Percentiles rank a stretch among this genome's conserved stretches.
phyloP scores from a whole-genome alignment of 2,888 invertebrate species.

The Perizoma flavofasciatum region DNA sequence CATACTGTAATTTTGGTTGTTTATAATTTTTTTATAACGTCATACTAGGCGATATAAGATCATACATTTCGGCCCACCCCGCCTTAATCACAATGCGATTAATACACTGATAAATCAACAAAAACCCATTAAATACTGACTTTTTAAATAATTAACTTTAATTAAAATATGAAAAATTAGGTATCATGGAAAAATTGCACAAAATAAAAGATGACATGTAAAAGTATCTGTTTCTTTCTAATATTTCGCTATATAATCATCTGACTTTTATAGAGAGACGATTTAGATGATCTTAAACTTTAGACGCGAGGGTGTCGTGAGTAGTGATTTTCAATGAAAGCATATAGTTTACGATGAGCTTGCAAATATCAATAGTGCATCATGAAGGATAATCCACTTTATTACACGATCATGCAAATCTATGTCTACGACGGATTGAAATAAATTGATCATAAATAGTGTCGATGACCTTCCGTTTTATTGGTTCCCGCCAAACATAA shows the following conservation, averaged over 20 bases:
- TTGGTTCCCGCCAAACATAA: conserved; percentile 40
- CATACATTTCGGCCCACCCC: too few species aligned
- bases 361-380: conserved; percentile 67
- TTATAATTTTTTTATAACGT: too few species aligned
- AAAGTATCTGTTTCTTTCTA: not conserved
- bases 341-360: conserved; percentile 61
- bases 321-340: conserved; percentile 53
- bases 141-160: too few species aligned
- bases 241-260: not conserved
- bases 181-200: too few species aligned
- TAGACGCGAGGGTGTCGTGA: conserved; percentile 44
- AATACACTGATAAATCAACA: too few species aligned
- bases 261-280: conserved; percentile 5
- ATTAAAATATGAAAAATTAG: too few species aligned
- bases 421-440: conserved; percentile 61
- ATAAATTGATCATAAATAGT: conserved; percentile 58
- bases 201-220: not conserved
- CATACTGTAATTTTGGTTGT: too few species aligned
- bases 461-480: conserved; percentile 50
- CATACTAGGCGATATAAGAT: too few species aligned
- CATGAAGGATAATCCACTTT: conserved; percentile 66
- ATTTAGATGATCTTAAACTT: conserved; percentile 21
- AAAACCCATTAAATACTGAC: too few species aligned
- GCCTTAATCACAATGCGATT: too few species aligned
- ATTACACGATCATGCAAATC: conserved; percentile 62